Evolutionary conservation across 2,888 invertebrate species (phyloP).

Genomic region (Dasysyrphus albostriatus): DNA sequence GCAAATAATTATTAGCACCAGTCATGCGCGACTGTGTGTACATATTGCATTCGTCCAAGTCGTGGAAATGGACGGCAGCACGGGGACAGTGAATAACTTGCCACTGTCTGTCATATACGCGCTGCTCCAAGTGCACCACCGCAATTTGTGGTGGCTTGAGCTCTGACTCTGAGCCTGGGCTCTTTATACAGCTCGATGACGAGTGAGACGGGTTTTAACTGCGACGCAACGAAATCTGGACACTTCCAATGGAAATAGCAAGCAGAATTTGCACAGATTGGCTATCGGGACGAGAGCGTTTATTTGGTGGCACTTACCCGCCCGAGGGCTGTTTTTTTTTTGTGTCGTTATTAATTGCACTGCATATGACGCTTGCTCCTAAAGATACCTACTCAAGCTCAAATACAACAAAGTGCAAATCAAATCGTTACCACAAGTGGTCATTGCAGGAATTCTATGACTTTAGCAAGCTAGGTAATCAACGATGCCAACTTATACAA

Average conservation of each 20-base stretch:
- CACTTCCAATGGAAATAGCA: constrained; percentile 42
- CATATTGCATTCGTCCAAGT: constrained; percentile 62
- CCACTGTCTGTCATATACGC: constrained; percentile 69
- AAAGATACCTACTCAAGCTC: constrained; percentile 64
- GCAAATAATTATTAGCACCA: constrained; percentile 76
- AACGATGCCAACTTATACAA: constrained; percentile 56
- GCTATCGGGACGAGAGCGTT: constrained; percentile 69
- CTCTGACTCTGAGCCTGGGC: neutral
- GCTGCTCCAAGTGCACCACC: constrained; percentile 42
- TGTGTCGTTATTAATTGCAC: constrained; percentile 63
- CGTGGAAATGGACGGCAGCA: constrained; percentile 43
- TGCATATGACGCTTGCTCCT: constrained; percentile 48
- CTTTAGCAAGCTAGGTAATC: constrained; percentile 40
- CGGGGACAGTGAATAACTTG: constrained; percentile 71
- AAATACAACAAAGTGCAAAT: constrained; percentile 68
- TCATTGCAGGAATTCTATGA: constrained; percentile 38
- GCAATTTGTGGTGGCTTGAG: constrained; percentile 26
- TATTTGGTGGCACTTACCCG: constrained; percentile 70
- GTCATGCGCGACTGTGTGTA: constrained; percentile 74
- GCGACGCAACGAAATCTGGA: constrained; percentile 59
- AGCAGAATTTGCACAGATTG: constrained; percentile 46
- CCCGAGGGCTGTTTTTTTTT: constrained; percentile 46
- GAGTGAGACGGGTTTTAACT: constrained; percentile 72
- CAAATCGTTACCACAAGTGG: constrained; percentile 63
- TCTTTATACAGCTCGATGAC: constrained; percentile 31